Percentiles rank a stretch among this genome's conserved stretches.
phyloP scores from a whole-genome alignment of 1,140 invertebrate species.

The Aleiodes sp. region DNA sequence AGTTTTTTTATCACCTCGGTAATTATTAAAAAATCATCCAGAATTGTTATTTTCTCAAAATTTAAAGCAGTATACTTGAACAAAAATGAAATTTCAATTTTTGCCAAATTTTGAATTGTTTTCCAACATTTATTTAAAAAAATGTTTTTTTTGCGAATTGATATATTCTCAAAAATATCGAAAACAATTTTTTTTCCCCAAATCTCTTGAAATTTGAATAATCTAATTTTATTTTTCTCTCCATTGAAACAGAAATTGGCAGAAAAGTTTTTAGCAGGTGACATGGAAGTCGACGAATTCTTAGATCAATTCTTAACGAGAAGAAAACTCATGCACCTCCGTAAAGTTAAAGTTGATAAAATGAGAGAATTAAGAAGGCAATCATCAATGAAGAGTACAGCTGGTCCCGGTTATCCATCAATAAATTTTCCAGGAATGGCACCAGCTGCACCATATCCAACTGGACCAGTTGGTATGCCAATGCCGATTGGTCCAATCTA shows the following conservation, averaged over 20 bases:
- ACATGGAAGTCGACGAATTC: conserved; percentile 80
- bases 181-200: too few species aligned
- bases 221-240: conserved; percentile 32
- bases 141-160: too few species aligned
- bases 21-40: too few species aligned
- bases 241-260: conserved; percentile 68
- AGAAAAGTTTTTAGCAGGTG: conserved; percentile 78
- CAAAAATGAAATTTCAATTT: too few species aligned
- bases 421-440: conserved; percentile 54
- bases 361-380: conserved; percentile 79
- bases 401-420: conserved; percentile 52
- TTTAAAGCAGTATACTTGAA: too few species aligned
- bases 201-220: neutral
- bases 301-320: conserved; percentile 78
- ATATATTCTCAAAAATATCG: too few species aligned
- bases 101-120: too few species aligned
- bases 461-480: conserved; percentile 67
- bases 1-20: too few species aligned
- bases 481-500: conserved; percentile 63
- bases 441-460: conserved; percentile 66
- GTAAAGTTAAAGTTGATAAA: conserved; percentile 88
- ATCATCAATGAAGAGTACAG: conserved; percentile 52
- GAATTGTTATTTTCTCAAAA: too few species aligned
- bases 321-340: conserved; percentile 80
- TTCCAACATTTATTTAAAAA: too few species aligned